Evolutionary conservation across 2,888 invertebrate genomes (phyloP).

Genomic region (Eulithis prunata): DNA sequence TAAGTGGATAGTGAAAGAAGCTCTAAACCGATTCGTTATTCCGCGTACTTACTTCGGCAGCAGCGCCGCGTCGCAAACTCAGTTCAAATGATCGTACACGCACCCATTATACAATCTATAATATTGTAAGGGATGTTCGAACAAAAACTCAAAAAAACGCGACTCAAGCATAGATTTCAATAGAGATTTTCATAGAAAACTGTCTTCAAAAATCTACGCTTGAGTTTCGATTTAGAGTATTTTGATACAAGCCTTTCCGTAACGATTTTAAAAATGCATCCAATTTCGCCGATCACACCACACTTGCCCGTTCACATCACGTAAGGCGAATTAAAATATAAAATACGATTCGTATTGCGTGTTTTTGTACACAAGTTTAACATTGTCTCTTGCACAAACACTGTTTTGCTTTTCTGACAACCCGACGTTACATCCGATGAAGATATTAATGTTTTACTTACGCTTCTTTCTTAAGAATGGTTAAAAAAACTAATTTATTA

Average conservation of each 20-base stretch:
- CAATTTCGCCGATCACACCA: slow-evolving; percentile 25
- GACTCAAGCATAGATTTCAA: too few species aligned
- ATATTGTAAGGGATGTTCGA: too few species aligned
- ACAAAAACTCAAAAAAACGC: too few species aligned
- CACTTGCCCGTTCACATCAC: slow-evolving; percentile 19
- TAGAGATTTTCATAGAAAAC: too few species aligned
- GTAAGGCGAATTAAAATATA: slow-evolving; percentile 31
- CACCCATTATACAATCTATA: neutral
- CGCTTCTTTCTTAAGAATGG: too few species aligned
- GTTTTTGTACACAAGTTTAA: slow-evolving; percentile 28
- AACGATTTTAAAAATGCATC: slow-evolving; percentile 36
- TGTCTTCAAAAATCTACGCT: too few species aligned
- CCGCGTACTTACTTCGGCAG: neutral
- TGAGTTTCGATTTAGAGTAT: too few species aligned
- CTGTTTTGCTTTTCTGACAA: slow-evolving; percentile 8
- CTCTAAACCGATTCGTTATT: neutral
- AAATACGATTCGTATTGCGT: slow-evolving; percentile 35
- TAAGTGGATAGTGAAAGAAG: neutral
- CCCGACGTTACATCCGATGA: neutral
- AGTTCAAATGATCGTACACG: neutral
- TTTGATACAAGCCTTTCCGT: slow-evolving; percentile 1
- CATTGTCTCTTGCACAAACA: slow-evolving; percentile 34
- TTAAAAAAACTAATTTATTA: too few species aligned
- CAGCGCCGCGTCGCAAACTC: neutral
- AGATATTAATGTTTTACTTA: neutral